Evolutionary conservation across 2,113 vertebrate species (phyloP), one percentile per base, ranked within the genome.

Genomic region (Rhinolophus sinicus): DNA sequence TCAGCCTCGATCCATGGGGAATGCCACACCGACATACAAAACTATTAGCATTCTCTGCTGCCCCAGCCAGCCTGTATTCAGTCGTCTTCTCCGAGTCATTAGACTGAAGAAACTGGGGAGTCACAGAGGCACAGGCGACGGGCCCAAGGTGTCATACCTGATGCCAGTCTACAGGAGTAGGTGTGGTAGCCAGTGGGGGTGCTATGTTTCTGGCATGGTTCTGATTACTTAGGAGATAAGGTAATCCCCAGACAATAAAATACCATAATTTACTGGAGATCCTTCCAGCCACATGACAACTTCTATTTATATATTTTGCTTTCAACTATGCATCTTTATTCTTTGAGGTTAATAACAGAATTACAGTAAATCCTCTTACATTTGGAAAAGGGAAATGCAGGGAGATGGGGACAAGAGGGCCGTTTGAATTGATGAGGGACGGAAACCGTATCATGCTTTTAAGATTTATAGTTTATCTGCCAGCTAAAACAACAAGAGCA

Each of bases 401-500:
- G 15, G 40, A 13, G 40, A 50, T 4, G 6, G 12, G 1, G 18
- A 75, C 14, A 12, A 12, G 21, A 54, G 19, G 26, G 33, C 11
- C 35, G 19, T 78, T 58, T 47, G 50, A 78, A 82, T 7, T 47
- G n/a, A 28, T 54, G 33, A 90, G 76, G 82, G 90, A 58, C 35
- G 18, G 44, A 88, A 92, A 90, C 58, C 50, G 44, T 88, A 26
- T 81, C 88, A 73, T 91, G 56, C 58, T 88, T 95, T 93, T 84
- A 67, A 40, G 86, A 82, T 97, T 94, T 86, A 83, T 97, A 94
- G 95, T 93, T 96, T 89, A 94, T 76, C 73, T 86, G 35, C 24
- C 15, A 75, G 62, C 50, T 91, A 70, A 92, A 96, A 70, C 15
- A 81, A 64, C 60, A 84, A 90, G 84, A 56, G 6, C 52, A 54